Base-by-base conservation (phyloP, 2,113 vertebrate species). In the Nothocercus nigrocapillus region DNA sequence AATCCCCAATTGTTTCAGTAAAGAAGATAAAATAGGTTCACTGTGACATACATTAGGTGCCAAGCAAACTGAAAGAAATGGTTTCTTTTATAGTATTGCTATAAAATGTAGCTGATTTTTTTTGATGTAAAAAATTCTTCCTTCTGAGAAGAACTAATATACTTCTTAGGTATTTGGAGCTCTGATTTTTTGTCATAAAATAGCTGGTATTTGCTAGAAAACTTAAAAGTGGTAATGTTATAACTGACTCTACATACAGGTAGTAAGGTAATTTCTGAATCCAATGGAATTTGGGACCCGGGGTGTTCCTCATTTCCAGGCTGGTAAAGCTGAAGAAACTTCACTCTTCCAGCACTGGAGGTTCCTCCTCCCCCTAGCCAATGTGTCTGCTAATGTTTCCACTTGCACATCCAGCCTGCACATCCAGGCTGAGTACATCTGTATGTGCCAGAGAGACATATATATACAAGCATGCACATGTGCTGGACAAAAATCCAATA, bases 401-500 rank as follows among this genome's bases (percentile, higher is more conserved):
- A 0, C 42, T 64, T 2, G 0, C 68, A 58, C 8, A 24, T 22
- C 44, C 32, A 28, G 7, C 32, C 56, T 58, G 38, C 1, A 36
- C 0, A 4, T 42, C 47, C 47, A 49, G 11, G 9, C 8, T 56
- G 7, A n/a, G 9, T 13, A 1, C 7, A 3, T 40, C 16, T 44
- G 42, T 44, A 13, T 13, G 42, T 44, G 42, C 27, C 27, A 42
- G 4, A 7, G 10, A 63, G 45, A 44, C 21, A 30, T 9, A 3
- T 0, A 5, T 0, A 1, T 9, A 25, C 17, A 7, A 69, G 5
- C 7, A n/a, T 1, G 1, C 28, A 20, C 19, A 25, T 25, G 24
- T 49, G 47, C 47, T 49, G 47, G 22, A 24, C 22, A 25, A 10
- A 27, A 14, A 54, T 5, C 28, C 62, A 27, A 3, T 0, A 1